Base-by-base conservation (phyloP, 2,797 vertebrate species). In the Loriculus beryllinus region DNA sequence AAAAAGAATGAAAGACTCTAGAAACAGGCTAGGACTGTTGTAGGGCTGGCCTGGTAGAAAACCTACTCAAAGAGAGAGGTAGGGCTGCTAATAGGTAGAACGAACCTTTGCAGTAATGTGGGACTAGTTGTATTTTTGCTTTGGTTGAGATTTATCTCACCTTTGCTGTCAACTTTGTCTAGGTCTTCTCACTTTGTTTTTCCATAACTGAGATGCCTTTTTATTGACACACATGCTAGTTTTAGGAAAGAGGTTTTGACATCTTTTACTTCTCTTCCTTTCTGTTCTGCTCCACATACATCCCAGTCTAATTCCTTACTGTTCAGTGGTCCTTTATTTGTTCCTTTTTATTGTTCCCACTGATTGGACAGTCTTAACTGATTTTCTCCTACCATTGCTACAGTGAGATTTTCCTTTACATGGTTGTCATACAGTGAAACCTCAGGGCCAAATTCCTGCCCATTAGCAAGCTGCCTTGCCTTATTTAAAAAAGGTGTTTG, bases 391-490 rank as follows among this genome's bases (percentile, higher is more conserved):
- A 54, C 67, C 68, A 26, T 63, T 74, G 56, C 77, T 88, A 59
- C 70, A 63, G 45, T 0, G 1, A 31, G 45, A 76, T 57, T 94
- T 37, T 25, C 74, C 82, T 94, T 93, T 95, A 69, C 14, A 26
- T 45, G 77, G 8, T 35, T 77, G 78, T 82, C 90, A 56, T 88
- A 90, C 0, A 0, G 43, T 52, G 67, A 86, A 88, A 95, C 86
- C 83, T 94, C 59, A 92, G 81, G 83, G 92, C 94, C 86, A 95
- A 77, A 88, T 88, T 92, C 74, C 52, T 92, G 33, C n/a, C 64
- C 90, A 95, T 95, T 96, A 95, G 52, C 93, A 95, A 96, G 94
- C 93, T 96, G 94, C 77, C 63, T 95, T 95, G 80, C 62, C 86
- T 88, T 95, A 77, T 88, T 95, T 94, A 84, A 86, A 85, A 89